Evolutionary conservation across 2,888 invertebrate species (phyloP).

Genomic region (Pediacus dermestoides): DNA sequence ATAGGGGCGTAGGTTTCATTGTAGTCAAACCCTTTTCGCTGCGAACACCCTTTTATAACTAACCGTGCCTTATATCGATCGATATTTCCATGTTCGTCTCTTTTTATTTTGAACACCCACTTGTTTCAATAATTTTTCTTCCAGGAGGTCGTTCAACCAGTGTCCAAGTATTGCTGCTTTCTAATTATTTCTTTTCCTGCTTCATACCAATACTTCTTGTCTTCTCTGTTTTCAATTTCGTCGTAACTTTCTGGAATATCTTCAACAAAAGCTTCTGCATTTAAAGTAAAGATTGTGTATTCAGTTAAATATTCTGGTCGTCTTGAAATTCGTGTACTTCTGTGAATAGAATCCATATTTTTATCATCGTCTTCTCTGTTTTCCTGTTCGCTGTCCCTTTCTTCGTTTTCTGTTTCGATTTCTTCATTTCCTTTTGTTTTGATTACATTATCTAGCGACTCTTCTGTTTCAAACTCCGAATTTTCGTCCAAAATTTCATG

Average conservation of each 20-base stretch:
- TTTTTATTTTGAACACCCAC: conserved; percentile 28
- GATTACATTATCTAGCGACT: too few species aligned
- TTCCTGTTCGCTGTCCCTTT: not conserved
- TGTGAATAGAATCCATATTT: not conserved
- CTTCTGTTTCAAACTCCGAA: too few species aligned
- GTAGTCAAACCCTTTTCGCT: too few species aligned
- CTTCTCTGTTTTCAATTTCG: conserved; percentile 8
- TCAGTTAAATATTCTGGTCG: conserved; percentile 14
- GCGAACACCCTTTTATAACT: conserved; percentile 29
- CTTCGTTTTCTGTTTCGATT: not conserved
- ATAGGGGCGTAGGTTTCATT: too few species aligned
- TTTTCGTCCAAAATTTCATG: too few species aligned
- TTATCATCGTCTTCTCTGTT: not conserved
- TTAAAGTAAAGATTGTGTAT: conserved; percentile 6
- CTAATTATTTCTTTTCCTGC: conserved; percentile 27
- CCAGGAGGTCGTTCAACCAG: conserved; percentile 17
- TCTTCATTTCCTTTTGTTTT: too few species aligned
- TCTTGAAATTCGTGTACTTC: conserved; percentile 6
- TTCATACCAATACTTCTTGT: conserved; percentile 15
- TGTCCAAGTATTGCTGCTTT: conserved; percentile 25
- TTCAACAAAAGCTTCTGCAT: conserved; percentile 13
- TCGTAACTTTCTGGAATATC: conserved; percentile 14
- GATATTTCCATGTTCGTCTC: conserved; percentile 19
- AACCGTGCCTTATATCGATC: conserved; percentile 29
- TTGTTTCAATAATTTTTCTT: conserved; percentile 20